phyloP scores from a whole-genome alignment of 2,113 vertebrate genomes.

The Pimephales promelas region DNA sequence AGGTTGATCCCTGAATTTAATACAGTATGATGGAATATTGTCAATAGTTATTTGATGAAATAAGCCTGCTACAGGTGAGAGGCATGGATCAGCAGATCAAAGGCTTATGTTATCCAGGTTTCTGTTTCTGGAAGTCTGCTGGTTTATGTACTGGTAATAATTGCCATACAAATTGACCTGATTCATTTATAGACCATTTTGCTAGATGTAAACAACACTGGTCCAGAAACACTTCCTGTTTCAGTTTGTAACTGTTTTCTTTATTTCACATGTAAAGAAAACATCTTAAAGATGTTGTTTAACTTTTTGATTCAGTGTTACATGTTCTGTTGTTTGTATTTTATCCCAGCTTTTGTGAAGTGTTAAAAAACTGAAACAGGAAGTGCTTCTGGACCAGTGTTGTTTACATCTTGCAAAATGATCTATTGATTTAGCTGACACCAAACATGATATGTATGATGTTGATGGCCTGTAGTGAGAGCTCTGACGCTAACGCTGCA shows the following conservation, averaged over 20 bases:
- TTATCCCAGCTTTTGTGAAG: too few relatives aligned
- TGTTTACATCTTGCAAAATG: too few relatives aligned
- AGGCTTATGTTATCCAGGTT: constrained; percentile 25
- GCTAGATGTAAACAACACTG: too few relatives aligned
- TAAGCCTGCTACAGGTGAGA: constrained; percentile 25
- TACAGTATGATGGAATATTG: not conserved
- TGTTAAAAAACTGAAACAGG: too few relatives aligned
- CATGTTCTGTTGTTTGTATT: too few relatives aligned
- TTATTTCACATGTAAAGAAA: too few relatives aligned
- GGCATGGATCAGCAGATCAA: constrained; percentile 20
- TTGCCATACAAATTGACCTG: not conserved
- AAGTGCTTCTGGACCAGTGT: too few relatives aligned
- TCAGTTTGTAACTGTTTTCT: too few relatives aligned
- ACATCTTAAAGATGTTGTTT: too few relatives aligned
- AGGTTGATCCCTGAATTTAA: not conserved
- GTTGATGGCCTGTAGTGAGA: not conserved
- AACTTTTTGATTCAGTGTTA: too few relatives aligned
- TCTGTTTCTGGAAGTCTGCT: constrained; percentile 7
- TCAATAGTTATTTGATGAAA: constrained; percentile 28
- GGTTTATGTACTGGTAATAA: constrained; percentile 2
- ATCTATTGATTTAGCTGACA: not conserved
- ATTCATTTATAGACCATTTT: too few relatives aligned
- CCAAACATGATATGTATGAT: not conserved
- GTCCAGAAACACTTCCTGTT: too few relatives aligned
- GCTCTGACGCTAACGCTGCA: not conserved